Base-by-base conservation (phyloP, 2,113 vertebrate genomes). In the Platycercus adscitus region DNA sequence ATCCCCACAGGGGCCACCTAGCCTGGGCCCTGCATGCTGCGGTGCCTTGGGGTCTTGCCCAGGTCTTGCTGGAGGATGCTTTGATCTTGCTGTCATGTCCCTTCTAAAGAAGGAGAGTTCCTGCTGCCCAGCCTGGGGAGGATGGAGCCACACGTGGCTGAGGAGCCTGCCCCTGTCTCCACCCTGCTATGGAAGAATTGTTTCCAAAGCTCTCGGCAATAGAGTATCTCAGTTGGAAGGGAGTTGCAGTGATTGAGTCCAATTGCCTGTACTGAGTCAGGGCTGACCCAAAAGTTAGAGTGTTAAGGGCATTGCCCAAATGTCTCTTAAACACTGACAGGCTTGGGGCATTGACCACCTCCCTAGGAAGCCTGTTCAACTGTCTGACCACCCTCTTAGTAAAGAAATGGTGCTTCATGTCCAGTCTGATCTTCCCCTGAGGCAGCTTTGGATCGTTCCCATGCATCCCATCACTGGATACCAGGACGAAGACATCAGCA, bases 131-230 rank as follows among this genome's bases (percentile, higher is more conserved):
- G 31, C n/a, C 24, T 92, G 29, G 9, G 29, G 18, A 56, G 41
- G 28, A 43, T 13, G 6, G 60, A 79, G 46, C 50, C 35, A 31
- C 7, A 0, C 0, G 2, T 2, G 1, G 47, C 60, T 0, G 1
- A 89, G n/a, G 26, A 81, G 43, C 37, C 25, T 49, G 44, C 58
- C 83, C 16, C 16, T 78, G 46, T 55, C 58, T 13, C 5, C 33
- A 35, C 28, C 17, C 29, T 2, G 1, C 1, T 25, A 29, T 7
- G 39, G 46, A 66, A 46, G 60, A 82, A 53, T 68, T 31, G 5
- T 72, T 95, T 83, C 49, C 46, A 56, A 66, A 86, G 58, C 31
- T 88, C 39, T 68, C 0, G 0, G 29, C 26, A 85, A 4, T 18
- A 46, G 53, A 14, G 1, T 73, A 18, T 52, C 89, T 37, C 21